These are phyloP conservation scores for Periophthalmus modestus DNA, from an alignment of 2,113 vertebrate species.

Conservation along the genomic window DNA sequence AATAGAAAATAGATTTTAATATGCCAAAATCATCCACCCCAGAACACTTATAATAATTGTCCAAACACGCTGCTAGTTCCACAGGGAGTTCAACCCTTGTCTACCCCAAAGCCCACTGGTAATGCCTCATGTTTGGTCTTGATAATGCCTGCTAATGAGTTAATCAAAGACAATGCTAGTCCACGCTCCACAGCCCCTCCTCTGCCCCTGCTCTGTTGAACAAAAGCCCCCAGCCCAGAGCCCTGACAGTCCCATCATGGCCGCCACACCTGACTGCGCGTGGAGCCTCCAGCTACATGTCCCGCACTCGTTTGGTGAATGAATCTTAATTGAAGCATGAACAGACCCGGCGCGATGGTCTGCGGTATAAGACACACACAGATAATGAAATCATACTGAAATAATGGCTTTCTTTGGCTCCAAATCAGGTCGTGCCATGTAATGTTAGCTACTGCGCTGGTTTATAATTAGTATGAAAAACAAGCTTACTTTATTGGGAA, in stretches of 20 bases:
- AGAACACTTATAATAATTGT: constrained; percentile 57
- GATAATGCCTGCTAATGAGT: constrained; percentile 81
- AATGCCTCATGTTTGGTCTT: constrained; percentile 80
- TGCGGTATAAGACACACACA: constrained; percentile 40
- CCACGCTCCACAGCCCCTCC: constrained; percentile 54
- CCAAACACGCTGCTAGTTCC: constrained; percentile 42
- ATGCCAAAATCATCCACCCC: neutral
- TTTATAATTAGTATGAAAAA: neutral
- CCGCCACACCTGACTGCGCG: constrained; percentile 65
- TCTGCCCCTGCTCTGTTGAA: constrained; percentile 63
- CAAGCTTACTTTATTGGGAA: neutral
- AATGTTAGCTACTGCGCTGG: neutral
- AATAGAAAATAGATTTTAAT: constrained; percentile 31
- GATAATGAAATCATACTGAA: constrained; percentile 54
- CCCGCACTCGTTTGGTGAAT: constrained; percentile 55
- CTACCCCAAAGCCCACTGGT: constrained; percentile 62
- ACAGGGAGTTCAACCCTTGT: constrained; percentile 63
- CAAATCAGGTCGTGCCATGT: constrained; percentile 46
- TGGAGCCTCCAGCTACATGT: constrained; percentile 58
- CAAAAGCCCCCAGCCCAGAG: constrained; percentile 55
- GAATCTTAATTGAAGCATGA: constrained; percentile 43
- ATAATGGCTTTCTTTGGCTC: constrained; percentile 46
- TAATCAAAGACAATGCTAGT: constrained; percentile 75
- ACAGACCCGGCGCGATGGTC: constrained; percentile 14
- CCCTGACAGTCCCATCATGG: constrained; percentile 43